Conservation (phyloP, 2,113 vertebrate genomes). For the Triplophysa tibetana region DNA sequence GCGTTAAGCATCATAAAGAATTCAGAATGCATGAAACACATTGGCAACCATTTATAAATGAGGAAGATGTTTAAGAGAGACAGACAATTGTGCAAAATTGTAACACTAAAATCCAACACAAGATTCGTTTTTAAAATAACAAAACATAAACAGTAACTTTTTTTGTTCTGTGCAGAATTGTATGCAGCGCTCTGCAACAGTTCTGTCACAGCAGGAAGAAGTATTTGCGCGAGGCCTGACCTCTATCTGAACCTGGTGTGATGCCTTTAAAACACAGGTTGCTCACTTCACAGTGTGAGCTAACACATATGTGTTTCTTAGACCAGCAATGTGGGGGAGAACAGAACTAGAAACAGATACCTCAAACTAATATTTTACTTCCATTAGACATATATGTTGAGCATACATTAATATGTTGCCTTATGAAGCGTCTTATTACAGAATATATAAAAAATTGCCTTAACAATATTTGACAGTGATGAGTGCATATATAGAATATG, state of each 20-base stretch:
- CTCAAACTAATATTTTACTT: background rate
- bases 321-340: background rate
- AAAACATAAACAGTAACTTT: background rate
- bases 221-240: constrained; percentile 29
- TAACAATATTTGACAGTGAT: too few species aligned
- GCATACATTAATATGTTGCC: too few species aligned
- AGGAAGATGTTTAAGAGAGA: too few species aligned
- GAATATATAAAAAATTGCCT: too few species aligned
- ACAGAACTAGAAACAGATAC: background rate
- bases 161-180: background rate
- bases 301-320: constrained; percentile 25
- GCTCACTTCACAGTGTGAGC: constrained; percentile 23
- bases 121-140: background rate
- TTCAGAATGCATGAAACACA: too few species aligned
- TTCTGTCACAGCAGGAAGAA: constrained; percentile 38
- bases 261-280: constrained; percentile 36
- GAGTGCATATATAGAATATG: too few species aligned
- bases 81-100: too few species aligned
- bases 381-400: too few species aligned
- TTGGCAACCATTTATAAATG: too few species aligned
- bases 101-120: too few species aligned
- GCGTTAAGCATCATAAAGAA: too few species aligned
- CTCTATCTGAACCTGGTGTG: constrained; percentile 40
- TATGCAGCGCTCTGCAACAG: constrained; percentile 1
- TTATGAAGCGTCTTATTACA: too few species aligned